Percentiles rank a stretch among this genome's conserved stretches.
These are phyloP conservation scores for Ursus arctos DNA, from an alignment of 2,113 vertebrate species.

Conservation along the genomic window DNA sequence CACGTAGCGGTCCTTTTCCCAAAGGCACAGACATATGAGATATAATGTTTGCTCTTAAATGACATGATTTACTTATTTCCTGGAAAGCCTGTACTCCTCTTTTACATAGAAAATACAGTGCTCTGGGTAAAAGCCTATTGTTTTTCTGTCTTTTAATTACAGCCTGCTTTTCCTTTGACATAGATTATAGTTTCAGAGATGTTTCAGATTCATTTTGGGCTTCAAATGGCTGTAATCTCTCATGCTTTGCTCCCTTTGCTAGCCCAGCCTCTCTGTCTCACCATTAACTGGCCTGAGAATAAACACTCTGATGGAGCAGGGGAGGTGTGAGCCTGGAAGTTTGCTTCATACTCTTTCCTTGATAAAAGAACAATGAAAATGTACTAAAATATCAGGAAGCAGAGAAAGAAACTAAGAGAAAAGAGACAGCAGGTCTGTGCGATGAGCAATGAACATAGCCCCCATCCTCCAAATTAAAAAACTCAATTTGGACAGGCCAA, in stretches of 20 bases:
- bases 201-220: not conserved
- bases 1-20: not conserved
- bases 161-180: slow-evolving; percentile 42
- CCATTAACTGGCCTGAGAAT: not conserved
- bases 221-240: not conserved
- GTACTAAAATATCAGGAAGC: not conserved
- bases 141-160: slow-evolving; percentile 24
- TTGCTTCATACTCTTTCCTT: not conserved
- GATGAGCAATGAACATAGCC: not conserved
- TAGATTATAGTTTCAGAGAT: slow-evolving; percentile 3
- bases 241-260: not conserved
- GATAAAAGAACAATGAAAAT: not conserved
- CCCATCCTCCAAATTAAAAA: not conserved
- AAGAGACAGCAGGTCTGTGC: not conserved
- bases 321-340: not conserved
- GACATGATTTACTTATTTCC: not conserved
- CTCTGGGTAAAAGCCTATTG: not conserved
- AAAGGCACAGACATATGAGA: not conserved
- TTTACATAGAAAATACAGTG: not conserved
- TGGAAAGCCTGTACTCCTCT: not conserved
- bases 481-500: not conserved
- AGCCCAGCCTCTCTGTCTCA: not conserved
- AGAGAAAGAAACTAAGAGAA: not conserved
- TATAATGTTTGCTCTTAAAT: not conserved
- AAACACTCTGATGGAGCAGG: not conserved